phyloP scores from a whole-genome alignment of 2,797 vertebrate genomes.

The Labeo calbasu region DNA sequence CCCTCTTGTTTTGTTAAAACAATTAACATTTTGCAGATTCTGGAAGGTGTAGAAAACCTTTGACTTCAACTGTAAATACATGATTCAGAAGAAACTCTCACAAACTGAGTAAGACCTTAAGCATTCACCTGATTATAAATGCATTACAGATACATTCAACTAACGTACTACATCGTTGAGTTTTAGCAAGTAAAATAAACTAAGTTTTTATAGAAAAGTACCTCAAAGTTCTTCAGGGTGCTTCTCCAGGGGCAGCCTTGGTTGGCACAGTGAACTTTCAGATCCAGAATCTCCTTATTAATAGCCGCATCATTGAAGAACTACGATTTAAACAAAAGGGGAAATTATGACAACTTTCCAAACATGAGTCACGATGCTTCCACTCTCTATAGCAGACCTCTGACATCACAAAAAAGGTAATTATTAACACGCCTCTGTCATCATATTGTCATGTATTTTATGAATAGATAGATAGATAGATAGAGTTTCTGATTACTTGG shows the following conservation, averaged over 20 bases:
- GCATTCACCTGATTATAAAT: neutral
- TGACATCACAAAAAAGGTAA: neutral
- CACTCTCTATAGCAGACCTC: neutral
- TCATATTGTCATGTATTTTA: neutral
- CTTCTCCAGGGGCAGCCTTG: constrained; percentile 78
- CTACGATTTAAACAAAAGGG: constrained; percentile 58
- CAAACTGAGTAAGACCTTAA: neutral
- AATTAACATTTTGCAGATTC: too few relatives aligned
- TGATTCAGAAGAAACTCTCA: neutral
- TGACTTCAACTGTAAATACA: neutral
- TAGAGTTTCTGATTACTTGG: constrained; percentile 52
- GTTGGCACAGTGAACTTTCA: constrained; percentile 76
- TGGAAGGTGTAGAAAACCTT: too few relatives aligned
- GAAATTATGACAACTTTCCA: constrained; percentile 48
- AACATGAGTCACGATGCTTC: constrained; percentile 40
- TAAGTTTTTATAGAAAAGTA: constrained; percentile 58
- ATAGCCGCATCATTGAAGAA: constrained; percentile 79
- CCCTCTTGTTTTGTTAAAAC: too few relatives aligned
- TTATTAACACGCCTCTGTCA: neutral
- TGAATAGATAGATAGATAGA: neutral
- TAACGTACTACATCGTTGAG: neutral
- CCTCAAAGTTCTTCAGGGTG: constrained; percentile 75
- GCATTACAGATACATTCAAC: neutral
- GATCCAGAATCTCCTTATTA: constrained; percentile 80
- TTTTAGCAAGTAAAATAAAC: neutral